Evolutionary conservation across 2,797 vertebrate species (phyloP), one percentile per base, ranked within the genome.

Genomic region (Momotus momota): DNA sequence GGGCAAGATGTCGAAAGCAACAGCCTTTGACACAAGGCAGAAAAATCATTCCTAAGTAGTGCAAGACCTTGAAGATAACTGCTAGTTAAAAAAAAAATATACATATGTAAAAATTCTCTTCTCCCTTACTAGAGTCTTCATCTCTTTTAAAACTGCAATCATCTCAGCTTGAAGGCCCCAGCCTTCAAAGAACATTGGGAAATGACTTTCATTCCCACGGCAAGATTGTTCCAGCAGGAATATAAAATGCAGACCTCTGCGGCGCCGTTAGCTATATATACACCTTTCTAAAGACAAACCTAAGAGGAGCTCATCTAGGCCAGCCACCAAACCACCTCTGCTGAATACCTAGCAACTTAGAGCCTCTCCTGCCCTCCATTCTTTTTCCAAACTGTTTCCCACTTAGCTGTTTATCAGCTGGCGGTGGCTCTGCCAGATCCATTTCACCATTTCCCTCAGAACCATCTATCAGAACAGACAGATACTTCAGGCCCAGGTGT

Each of bases 1-100:
- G 94, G 93, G 66, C 81, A 91, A 82, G 64, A 91, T 49, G 55
- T 67, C 94, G 89, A 95, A 97, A 88, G 84, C 43, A 95, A 52
- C 33, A 91, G 81, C 49, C 88, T 94, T 90, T 93, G 80, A 96
- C 74, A 93, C 25, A 40, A 93, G 84, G 58, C 73, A 95, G 33
- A 65, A 85, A 95, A 93, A 88, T 64, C 22, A 35, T 14, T 75
- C 40, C 67, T 86, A 72, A 78, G 29, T 5, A 92, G 55, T 22
- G 35, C 64, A 77, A 91, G 72, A 80, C 80, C 83, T 73, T 35
- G 40, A 80, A 89, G 57, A 72, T 49, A 71, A 73, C 78, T 61
- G 27, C 12, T 77, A 51, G 12, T 61, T 45, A 8, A 45, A 62
- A 66, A 81, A 72, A 81, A 21, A 31, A 55, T 52, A 75, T 78